phyloP scores from a whole-genome alignment of 2,888 invertebrate species.

The Amaurobius ferox region DNA sequence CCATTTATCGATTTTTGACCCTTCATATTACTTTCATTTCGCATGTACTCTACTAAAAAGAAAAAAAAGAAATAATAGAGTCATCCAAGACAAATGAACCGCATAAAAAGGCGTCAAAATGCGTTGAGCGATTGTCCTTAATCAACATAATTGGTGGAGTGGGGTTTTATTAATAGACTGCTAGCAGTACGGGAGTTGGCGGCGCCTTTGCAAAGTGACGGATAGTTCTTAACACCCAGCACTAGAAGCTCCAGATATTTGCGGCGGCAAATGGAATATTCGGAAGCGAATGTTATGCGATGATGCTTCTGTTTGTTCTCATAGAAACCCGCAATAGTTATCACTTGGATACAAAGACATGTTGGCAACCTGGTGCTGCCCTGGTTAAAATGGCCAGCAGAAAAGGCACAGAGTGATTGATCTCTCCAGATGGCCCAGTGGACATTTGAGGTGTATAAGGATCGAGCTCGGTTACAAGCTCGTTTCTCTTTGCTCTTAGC shows the following conservation, averaged over 20 bases:
- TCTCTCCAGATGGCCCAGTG: too few relatives aligned
- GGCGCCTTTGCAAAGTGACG: slow-evolving; percentile 44
- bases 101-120: slow-evolving; percentile 62
- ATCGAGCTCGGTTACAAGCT: too few relatives aligned
- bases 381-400: too few relatives aligned
- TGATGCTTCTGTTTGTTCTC: too few relatives aligned
- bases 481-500: too few relatives aligned
- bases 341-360: too few relatives aligned
- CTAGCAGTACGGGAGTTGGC: slow-evolving; percentile 2
- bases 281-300: background rate
- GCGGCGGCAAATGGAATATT: background rate
- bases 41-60: background rate
- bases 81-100: background rate
- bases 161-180: slow-evolving; percentile 67
- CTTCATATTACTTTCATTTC: too few relatives aligned
- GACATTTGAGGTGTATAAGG: too few relatives aligned
- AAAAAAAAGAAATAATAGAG: background rate
- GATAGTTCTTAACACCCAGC: slow-evolving; percentile 52
- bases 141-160: slow-evolving; percentile 67
- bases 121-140: slow-evolving; percentile 59
- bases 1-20: too few relatives aligned
- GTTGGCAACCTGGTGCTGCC: too few relatives aligned
- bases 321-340: too few relatives aligned
- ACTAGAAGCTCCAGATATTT: slow-evolving; percentile 53
- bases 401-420: too few relatives aligned